Conservation (phyloP, 2,888 invertebrate genomes). For the Metalampra italica region DNA sequence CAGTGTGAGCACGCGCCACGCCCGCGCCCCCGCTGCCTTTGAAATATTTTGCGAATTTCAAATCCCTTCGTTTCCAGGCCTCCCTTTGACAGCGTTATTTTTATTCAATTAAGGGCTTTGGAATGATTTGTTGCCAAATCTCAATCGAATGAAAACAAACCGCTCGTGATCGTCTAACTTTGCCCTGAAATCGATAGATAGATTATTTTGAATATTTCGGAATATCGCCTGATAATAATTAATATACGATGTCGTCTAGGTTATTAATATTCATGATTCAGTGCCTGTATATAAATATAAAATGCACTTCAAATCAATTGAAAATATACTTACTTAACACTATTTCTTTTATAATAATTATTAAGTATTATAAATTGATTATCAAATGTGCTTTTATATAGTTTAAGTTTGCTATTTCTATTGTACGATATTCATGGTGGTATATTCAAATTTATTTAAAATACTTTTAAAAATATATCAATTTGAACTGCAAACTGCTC, state of each 20-base stretch:
- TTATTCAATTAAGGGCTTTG: slow-evolving; percentile 8
- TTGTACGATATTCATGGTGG: no score
- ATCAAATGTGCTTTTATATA: no score
- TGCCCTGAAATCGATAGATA: slow-evolving; percentile 2
- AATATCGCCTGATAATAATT: not conserved
- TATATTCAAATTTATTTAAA: no score
- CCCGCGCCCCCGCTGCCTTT: not conserved
- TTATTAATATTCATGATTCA: no score
- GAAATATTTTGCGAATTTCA: slow-evolving; percentile 9
- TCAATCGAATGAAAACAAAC: slow-evolving; percentile 10
- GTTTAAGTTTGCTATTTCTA: no score
- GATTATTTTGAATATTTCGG: not conserved
- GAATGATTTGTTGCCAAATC: slow-evolving; percentile 7
- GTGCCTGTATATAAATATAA: no score
- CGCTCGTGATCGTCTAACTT: not conserved
- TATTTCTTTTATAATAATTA: no score
- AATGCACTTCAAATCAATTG: no score
- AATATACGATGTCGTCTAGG: no score
- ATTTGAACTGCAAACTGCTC: not conserved
- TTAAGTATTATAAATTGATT: no score
- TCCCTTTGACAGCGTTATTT: slow-evolving; percentile 7
- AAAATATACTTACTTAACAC: no score
- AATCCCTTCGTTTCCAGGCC: not conserved
- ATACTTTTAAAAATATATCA: not conserved
- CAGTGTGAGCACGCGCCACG: not conserved